Evolutionary conservation across 2,888 invertebrate genomes (phyloP).

Genomic region (Polia nebulosa): DNA sequence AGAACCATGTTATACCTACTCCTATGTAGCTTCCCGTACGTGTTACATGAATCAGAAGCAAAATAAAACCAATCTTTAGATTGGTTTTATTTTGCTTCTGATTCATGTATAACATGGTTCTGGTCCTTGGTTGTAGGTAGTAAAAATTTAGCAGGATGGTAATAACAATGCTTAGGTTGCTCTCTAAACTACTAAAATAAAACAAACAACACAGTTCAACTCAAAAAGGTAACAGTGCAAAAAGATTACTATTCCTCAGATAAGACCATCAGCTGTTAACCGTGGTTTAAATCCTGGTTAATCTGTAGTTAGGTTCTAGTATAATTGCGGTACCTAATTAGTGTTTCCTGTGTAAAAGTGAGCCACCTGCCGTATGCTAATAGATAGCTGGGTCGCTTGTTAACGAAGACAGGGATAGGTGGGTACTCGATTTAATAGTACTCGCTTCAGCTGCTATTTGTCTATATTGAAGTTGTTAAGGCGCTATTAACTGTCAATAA

Average conservation of each 20-base stretch:
- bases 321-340: conserved; percentile 55
- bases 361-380: conserved; percentile 60
- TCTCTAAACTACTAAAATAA: background rate
- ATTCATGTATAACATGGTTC: too few relatives aligned
- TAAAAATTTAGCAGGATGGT: too few relatives aligned
- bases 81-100: too few relatives aligned
- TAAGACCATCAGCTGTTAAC: conserved; percentile 23
- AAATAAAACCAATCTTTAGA: conserved; percentile 1
- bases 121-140: too few relatives aligned
- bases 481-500: too few relatives aligned
- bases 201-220: background rate
- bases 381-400: conserved; percentile 30
- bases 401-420: conserved; percentile 23
- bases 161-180: too few relatives aligned
- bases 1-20: too few relatives aligned
- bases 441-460: conserved; percentile 2
- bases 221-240: background rate
- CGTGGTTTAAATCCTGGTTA: conserved; percentile 30
- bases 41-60: background rate
- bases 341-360: conserved; percentile 52
- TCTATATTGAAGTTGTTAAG: background rate
- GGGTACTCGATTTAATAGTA: background rate
- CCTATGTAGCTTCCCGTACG: too few relatives aligned
- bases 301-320: conserved; percentile 30
- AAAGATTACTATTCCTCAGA: conserved; percentile 6